Percentiles rank a stretch among this genome's conserved stretches.
Evolutionary conservation across 2,888 invertebrate species (phyloP).

Genomic region (Caenorhabditis plicata): DNA sequence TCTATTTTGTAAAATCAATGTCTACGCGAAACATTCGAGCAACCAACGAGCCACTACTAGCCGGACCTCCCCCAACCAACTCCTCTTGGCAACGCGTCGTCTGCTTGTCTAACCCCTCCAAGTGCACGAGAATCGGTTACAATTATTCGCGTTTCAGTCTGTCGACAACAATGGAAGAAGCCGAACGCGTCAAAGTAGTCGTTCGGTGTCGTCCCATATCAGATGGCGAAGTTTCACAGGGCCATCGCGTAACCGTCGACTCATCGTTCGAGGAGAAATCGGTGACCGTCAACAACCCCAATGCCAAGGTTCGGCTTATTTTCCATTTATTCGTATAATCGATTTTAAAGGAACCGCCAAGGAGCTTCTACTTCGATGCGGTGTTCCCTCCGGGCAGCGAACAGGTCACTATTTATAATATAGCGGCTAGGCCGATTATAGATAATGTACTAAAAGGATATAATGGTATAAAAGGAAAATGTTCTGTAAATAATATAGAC

Average conservation of each 20-base stretch:
- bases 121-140: too few relatives aligned
- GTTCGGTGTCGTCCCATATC: slow-evolving; percentile 91
- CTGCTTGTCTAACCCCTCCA: too few relatives aligned
- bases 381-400: slow-evolving; percentile 85
- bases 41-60: too few relatives aligned
- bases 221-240: slow-evolving; percentile 78
- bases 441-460: slow-evolving; percentile 92
- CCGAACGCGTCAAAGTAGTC: slow-evolving; percentile 91
- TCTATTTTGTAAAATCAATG: too few relatives aligned
- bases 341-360: slow-evolving; percentile 71
- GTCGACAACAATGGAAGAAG: slow-evolving; percentile 55
- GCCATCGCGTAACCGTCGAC: slow-evolving; percentile 13
- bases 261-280: slow-evolving; percentile 32
- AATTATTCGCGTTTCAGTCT: too few relatives aligned
- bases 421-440: slow-evolving; percentile 92
- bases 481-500: background rate
- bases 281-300: slow-evolving; percentile 18
- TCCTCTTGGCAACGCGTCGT: too few relatives aligned
- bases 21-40: too few relatives aligned
- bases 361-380: slow-evolving; percentile 90
- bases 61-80: too few relatives aligned
- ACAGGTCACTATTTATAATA: slow-evolving; percentile 86
- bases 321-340: background rate
- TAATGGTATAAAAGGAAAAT: slow-evolving; percentile 91
- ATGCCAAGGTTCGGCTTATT: slow-evolving; percentile 16